Evolutionary conservation across 2,797 vertebrate species (phyloP).

Genomic region (Anguilla obscura): DNA sequence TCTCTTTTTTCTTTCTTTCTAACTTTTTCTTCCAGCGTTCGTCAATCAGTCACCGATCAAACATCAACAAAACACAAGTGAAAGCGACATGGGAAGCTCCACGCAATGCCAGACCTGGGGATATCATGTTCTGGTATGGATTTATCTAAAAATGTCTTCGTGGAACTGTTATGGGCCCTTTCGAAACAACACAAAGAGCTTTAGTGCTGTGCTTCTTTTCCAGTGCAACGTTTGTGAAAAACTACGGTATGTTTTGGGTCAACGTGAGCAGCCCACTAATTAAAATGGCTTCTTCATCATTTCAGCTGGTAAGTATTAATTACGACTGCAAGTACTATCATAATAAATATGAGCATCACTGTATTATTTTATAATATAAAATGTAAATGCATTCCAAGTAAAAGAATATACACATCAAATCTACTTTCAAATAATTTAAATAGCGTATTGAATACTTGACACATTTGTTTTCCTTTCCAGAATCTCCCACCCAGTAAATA

Average conservation of each 20-base stretch:
- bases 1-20: too few species aligned
- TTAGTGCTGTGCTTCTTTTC: neutral
- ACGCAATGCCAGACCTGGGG: neutral
- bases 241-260: slow-evolving; percentile 34
- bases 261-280: slow-evolving; percentile 37
- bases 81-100: slow-evolving; percentile 42
- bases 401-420: neutral
- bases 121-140: slow-evolving; percentile 36
- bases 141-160: neutral
- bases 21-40: slow-evolving; percentile 36
- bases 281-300: slow-evolving; percentile 1
- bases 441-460: neutral
- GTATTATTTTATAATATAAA: neutral
- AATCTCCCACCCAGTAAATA: neutral
- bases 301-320: neutral
- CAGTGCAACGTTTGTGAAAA: slow-evolving; percentile 40
- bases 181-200: neutral
- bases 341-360: neutral
- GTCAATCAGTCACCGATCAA: slow-evolving; percentile 41
- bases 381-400: neutral
- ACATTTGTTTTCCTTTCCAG: slow-evolving; percentile 7
- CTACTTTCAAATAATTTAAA: neutral
- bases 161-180: too few species aligned
- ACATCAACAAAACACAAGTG: slow-evolving; percentile 19
- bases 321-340: neutral